Evolutionary conservation across 2,888 invertebrate genomes (phyloP), one percentile per base, ranked within the genome.

Genomic region (Galeopsomyia nigrocyanea): DNA sequence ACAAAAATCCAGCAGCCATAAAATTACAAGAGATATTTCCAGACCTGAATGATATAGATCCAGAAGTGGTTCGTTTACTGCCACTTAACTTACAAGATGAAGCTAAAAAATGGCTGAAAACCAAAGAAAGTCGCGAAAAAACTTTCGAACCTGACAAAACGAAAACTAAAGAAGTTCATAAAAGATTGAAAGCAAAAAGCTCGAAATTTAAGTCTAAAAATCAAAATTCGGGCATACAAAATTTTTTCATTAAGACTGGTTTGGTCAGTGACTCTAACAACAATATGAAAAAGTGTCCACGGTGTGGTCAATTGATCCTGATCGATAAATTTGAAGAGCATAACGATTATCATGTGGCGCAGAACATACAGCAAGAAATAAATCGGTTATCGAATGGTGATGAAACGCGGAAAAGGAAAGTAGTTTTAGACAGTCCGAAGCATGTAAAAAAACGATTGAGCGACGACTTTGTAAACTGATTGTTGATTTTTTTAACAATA

Each of bases 311-410:
- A 82, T 87, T 84, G 74, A 87, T 96, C 66, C 84, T 89, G 14
- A 77, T 89, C 3, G 89, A 89, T 74, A 92, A 92, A 73, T 88
- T 92, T 78, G 84, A 88, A 0, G 93, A 95, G 81, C 97, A 97
- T 87, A 86, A 89, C 79, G 97, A 97, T 87, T 96, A 91, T 84
- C 97, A 97, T 85, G 89, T 93, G 79, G 97, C 97, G 6, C 90
- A 92, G 81, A 92, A 92, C 81, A 84, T 97, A 65, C 94, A 91
- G 78, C 87, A 89, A 78, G 89, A 92, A 85, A 82, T 93, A 9
- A 93, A 93, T 70, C 63, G 31, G 57, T 22, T 39, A n/a, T 13
- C 55, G 3, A 51, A 49, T 47, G 51, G 46, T 9, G 49, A 49
- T 6, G 68, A 75, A 46, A 21, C 14, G 19, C 57, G 50, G 13